phyloP scores from a whole-genome alignment of 2,888 invertebrate genomes.

The Nezara viridula region DNA sequence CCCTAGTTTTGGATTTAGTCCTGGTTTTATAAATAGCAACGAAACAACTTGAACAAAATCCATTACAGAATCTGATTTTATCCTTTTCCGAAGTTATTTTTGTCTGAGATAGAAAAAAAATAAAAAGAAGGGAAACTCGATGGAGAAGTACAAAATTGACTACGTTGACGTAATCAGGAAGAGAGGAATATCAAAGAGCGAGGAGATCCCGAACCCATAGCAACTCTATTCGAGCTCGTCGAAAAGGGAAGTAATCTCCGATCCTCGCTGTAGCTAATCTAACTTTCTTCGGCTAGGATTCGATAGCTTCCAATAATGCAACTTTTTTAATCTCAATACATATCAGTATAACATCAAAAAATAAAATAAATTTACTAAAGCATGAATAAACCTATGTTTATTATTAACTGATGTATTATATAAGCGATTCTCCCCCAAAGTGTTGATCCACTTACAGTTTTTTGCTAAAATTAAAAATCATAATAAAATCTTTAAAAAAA shows the following conservation, averaged over 20 bases:
- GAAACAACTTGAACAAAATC: neutral
- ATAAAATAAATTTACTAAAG: no score
- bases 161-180: neutral
- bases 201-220: neutral
- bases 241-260: neutral
- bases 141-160: neutral
- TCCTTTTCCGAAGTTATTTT: neutral
- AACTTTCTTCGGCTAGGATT: neutral
- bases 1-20: no score
- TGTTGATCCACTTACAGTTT: no score
- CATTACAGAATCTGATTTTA: neutral
- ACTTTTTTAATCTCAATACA: neutral
- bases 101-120: neutral
- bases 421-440: no score
- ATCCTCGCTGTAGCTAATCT: neutral
- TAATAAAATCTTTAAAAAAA: no score
- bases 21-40: no score
- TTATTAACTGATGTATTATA: no score
- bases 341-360: no score
- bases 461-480: no score
- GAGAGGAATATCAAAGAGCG: neutral
- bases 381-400: no score
- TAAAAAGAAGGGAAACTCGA: neutral
- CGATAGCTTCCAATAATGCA: neutral
- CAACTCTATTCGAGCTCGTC: neutral